Base-by-base conservation (phyloP, 2,888 invertebrate genomes). In the Autographa gamma region DNA sequence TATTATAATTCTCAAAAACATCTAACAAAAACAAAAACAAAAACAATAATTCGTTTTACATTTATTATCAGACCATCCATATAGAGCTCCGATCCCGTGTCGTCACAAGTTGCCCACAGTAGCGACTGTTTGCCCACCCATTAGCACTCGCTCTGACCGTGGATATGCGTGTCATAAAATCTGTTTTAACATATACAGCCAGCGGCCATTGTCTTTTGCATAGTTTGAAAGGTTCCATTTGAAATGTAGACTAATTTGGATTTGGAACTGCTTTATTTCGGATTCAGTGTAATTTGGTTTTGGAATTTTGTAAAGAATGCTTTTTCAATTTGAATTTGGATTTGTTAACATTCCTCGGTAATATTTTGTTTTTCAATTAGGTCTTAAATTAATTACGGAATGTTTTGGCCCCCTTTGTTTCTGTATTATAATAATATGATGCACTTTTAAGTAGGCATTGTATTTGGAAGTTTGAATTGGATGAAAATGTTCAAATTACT, bases 91-190 rank as follows among this genome's bases (percentile, higher is more conserved):
- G n/a, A 52, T 67, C 74, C 74, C 65, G 18, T 75, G 66, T 71
- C 16, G 31, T 58, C 70, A 65, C 61, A 68, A 48, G 60, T 14
- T 18, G 34, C 56, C 56, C 66, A 80, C 83, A 88, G 92, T 90
- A 93, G 93, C 90, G 63, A 69, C 67, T 92, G 85, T 93, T 93
- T 92, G 85, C 84, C 43, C 61, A 85, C 65, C 88, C 89, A 92
- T 93, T 93, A 91, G 82, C 93, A 90, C 90, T 80, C 64, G 86
- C 82, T 87, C 90, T 91, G 90, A 92, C 88, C 80, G 60, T 73
- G 72, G 80, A 79, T 78, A 80, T 77, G 78, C 77, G 73, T 72
- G 71, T 81, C 84, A 89, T 89, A 90, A 90, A 90, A 89, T 89
- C 86, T 83, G 81, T 86, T 89, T 85, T 85, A 87, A 84, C 85